Percentiles rank a stretch among this genome's conserved stretches.
These are phyloP conservation scores for Stylophora pistillata DNA, from an alignment of 64 coral and sea anemone species.

Conservation along the genomic window DNA sequence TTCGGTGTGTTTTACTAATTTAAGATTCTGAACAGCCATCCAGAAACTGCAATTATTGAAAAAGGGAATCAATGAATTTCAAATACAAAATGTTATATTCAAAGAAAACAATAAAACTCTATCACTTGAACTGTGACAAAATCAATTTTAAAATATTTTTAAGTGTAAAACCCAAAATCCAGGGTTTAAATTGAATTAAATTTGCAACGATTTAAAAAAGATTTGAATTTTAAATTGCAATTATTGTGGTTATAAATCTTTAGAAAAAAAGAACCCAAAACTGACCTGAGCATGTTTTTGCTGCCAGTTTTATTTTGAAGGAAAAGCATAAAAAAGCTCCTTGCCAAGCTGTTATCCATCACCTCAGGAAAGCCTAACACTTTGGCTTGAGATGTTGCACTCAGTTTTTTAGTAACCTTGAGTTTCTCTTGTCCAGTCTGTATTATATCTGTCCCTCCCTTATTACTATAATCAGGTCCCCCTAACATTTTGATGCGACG, in stretches of 20 bases:
- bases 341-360: slow-evolving; percentile 95
- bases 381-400: slow-evolving; percentile 56
- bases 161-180: background rate
- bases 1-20: slow-evolving; percentile 72
- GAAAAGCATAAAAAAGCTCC: slow-evolving; percentile 97
- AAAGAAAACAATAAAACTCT: background rate
- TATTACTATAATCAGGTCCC: slow-evolving; percentile 90
- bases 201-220: background rate
- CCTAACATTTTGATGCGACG: slow-evolving; percentile 91
- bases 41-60: slow-evolving; percentile 76
- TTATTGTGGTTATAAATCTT: too few species aligned
- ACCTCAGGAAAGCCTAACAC: slow-evolving; percentile 86
- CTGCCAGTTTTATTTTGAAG: slow-evolving; percentile 88
- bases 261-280: too few species aligned
- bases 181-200: background rate
- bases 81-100: background rate
- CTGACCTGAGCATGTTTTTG: slow-evolving; percentile 88
- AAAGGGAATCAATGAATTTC: background rate
- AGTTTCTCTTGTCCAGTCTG: slow-evolving; percentile 30
- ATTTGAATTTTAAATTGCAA: too few species aligned
- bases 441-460: slow-evolving; percentile 45
- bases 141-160: too few species aligned
- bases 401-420: slow-evolving; percentile 28
- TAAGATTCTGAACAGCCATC: slow-evolving; percentile 92
- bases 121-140: background rate